Conservation (phyloP, 2,113 vertebrate genomes). For the Eulemur rufifrons region DNA sequence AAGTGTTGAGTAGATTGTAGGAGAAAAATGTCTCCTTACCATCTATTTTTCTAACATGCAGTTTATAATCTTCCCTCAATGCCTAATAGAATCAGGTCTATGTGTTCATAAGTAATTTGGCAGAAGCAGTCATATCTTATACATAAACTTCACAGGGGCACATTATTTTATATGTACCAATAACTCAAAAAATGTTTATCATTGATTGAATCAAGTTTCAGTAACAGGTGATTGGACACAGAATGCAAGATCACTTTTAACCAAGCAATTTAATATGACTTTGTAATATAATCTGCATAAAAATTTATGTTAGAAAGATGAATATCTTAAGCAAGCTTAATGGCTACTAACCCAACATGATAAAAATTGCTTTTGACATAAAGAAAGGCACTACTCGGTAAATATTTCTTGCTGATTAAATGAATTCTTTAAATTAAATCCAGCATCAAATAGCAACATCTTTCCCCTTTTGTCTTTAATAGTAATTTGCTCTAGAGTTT, state of each 20-base stretch:
- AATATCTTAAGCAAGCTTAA: slow-evolving; percentile 55
- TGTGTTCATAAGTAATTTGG: background rate
- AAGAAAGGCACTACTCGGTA: slow-evolving; percentile 55
- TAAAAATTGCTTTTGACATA: slow-evolving; percentile 60
- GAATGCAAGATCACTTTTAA: slow-evolving; percentile 41
- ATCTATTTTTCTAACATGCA: background rate
- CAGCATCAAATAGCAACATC: slow-evolving; percentile 34
- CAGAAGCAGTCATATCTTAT: background rate
- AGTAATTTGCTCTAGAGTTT: slow-evolving; percentile 66
- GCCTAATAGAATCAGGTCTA: background rate
- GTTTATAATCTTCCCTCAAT: background rate
- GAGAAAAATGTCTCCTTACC: background rate
- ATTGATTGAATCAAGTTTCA: slow-evolving; percentile 23
- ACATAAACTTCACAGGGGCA: background rate
- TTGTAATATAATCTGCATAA: slow-evolving; percentile 45
- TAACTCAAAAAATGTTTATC: background rate
- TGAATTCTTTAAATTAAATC: slow-evolving; percentile 73
- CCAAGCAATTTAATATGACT: slow-evolving; percentile 36
- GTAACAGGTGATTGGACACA: background rate
- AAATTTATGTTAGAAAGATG: slow-evolving; percentile 40
- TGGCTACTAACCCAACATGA: slow-evolving; percentile 52
- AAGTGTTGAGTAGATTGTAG: background rate
- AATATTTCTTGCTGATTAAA: slow-evolving; percentile 79
- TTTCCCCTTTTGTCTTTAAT: slow-evolving; percentile 56
- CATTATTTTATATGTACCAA: background rate